Percentiles rank a stretch among this genome's conserved stretches.
Evolutionary conservation across 2,888 invertebrate species (phyloP).

Genomic region (Melanotus villosus): DNA sequence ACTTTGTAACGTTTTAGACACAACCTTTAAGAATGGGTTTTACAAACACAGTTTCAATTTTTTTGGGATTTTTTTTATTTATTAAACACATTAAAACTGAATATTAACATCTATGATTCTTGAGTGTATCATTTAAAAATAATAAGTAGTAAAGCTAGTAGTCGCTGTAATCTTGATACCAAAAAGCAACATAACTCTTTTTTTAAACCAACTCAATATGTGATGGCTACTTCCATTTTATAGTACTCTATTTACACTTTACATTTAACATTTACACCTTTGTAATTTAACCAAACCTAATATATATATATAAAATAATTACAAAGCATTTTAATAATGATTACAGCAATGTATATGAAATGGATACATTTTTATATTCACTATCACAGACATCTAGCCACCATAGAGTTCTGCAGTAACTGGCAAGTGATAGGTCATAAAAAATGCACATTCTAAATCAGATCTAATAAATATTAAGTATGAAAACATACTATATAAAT

Average conservation of each 20-base stretch:
- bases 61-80: constrained; percentile 11
- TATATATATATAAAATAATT: background rate
- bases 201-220: background rate
- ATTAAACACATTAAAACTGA: constrained; percentile 24
- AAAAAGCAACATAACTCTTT: background rate
- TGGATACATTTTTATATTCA: background rate
- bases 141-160: constrained; percentile 25
- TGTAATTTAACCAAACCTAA: background rate
- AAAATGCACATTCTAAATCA: no score
- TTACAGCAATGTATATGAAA: background rate
- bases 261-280: background rate
- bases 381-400: background rate
- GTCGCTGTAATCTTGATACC: constrained; percentile 9
- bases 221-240: background rate
- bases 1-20: no score
- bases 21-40: no score
- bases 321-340: background rate
- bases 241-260: constrained; percentile 18
- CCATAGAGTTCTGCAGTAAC: background rate
- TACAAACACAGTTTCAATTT: no score
- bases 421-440: background rate
- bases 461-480: no score
- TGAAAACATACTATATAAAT: constrained; percentile 4
- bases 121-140: constrained; percentile 8
- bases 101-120: constrained; percentile 2